Conservation (phyloP, 2,797 vertebrate species). For the Coluber constrictor region DNA sequence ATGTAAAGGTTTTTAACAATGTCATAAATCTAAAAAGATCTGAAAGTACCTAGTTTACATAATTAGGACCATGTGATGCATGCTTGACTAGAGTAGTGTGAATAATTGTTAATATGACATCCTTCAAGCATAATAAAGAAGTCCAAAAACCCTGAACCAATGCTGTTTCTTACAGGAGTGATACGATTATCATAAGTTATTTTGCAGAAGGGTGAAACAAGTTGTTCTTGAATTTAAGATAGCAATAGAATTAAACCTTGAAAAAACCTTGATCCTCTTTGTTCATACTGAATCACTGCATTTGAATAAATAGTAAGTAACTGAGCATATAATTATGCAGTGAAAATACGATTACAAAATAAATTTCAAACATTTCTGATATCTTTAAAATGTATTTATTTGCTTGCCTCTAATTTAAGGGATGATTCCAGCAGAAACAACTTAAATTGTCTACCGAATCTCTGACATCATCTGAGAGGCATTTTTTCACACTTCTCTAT, state of each 20-base stretch:
- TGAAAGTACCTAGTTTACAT: neutral
- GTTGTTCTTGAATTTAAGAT: neutral
- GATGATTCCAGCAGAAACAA: neutral
- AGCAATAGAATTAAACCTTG: neutral
- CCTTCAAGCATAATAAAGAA: neutral
- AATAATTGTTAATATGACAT: neutral
- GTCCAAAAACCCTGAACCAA: neutral
- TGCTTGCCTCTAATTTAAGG: neutral
- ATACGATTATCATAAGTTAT: neutral
- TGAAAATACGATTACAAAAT: neutral
- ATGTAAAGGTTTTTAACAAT: neutral
- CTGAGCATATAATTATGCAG: neutral
- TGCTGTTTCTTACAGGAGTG: neutral
- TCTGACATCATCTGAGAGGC: neutral
- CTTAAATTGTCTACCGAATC: neutral
- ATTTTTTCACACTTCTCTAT: neutral
- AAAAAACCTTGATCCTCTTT: neutral
- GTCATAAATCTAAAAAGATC: neutral
- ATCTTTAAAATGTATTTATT: neutral
- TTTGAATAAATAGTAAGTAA: neutral
- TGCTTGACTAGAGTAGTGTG: neutral
- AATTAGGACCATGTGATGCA: neutral
- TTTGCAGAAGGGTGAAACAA: neutral
- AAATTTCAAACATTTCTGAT: neutral
- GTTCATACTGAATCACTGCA: neutral